Conservation (phyloP, 1,140 invertebrate genomes). For the Drosophila bifasciata region DNA sequence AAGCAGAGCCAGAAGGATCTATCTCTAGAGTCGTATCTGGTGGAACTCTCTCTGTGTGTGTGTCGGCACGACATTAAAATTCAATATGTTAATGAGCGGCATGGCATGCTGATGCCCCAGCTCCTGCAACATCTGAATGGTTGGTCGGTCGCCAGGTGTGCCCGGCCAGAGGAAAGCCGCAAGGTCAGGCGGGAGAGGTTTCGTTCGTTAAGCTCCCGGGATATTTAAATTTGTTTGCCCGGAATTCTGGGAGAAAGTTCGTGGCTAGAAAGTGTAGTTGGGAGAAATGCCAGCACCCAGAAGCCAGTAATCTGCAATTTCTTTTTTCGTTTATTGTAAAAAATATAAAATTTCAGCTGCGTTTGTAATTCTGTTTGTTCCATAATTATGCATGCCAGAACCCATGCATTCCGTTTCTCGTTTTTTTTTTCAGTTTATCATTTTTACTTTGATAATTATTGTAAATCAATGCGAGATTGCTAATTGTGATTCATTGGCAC, state of each 20-base stretch:
- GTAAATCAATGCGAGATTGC: constrained; percentile 43
- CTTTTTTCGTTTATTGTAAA: no score
- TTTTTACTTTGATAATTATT: constrained; percentile 26
- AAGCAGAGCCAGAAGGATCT: neutral
- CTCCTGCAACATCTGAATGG: neutral
- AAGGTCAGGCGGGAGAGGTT: constrained; percentile 54
- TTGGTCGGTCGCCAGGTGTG: constrained; percentile 46
- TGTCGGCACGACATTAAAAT: constrained; percentile 71
- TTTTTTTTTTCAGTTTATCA: no score
- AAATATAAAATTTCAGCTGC: constrained; percentile 9
- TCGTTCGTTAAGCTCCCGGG: constrained; percentile 27
- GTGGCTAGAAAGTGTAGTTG: no score
- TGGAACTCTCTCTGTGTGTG: constrained; percentile 11
- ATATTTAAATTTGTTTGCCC: constrained; percentile 47
- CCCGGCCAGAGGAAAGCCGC: constrained; percentile 36
- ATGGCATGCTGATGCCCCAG: no score
- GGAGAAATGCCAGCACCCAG: no score
- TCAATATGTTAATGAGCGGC: constrained; percentile 74
- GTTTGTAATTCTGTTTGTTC: constrained; percentile 46
- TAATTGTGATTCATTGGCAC: constrained; percentile 57
- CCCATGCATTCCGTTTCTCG: constrained; percentile 31
- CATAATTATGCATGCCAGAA: constrained; percentile 31
- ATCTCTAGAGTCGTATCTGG: constrained; percentile 5
- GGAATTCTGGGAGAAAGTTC: constrained; percentile 10
- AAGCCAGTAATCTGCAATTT: no score